phyloP scores from a whole-genome alignment of 2,888 invertebrate genomes.

The Aquatica leii region DNA sequence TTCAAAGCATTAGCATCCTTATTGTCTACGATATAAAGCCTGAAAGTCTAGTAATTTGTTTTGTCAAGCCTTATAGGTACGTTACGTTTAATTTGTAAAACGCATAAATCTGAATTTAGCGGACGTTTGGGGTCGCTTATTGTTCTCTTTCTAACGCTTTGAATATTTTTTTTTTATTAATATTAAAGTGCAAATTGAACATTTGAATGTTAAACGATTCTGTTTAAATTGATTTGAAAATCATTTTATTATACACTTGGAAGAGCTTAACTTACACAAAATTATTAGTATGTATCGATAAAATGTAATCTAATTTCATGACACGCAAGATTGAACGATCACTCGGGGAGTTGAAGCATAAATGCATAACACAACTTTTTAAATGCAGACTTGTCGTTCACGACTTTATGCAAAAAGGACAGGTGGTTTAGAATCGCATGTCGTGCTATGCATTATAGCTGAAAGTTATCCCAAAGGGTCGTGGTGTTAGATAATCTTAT shows the following conservation, averaged over 20 bases:
- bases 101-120: constrained; percentile 35
- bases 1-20: constrained; percentile 20
- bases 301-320: constrained; percentile 35
- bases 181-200: no score
- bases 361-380: constrained; percentile 39
- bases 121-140: constrained; percentile 14
- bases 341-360: constrained; percentile 40
- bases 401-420: constrained; percentile 21
- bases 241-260: no score
- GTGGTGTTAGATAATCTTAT: constrained; percentile 51
- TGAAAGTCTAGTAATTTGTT: constrained; percentile 24
- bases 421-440: constrained; percentile 39
- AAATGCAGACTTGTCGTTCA: constrained; percentile 29
- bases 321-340: constrained; percentile 38
- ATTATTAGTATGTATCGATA: constrained; percentile 25
- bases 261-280: no score
- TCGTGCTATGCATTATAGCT: constrained; percentile 40
- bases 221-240: no score
- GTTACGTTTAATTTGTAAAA: constrained; percentile 33
- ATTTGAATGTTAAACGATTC: no score
- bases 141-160: constrained; percentile 17
- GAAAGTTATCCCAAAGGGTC: constrained; percentile 48
- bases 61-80: constrained; percentile 31
- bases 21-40: constrained; percentile 15
- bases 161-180: constrained; percentile 12